These are phyloP conservation scores for Yoshiicerus persimilis DNA, from an alignment of 1,140 invertebrate genomes.

Conservation along the genomic window DNA sequence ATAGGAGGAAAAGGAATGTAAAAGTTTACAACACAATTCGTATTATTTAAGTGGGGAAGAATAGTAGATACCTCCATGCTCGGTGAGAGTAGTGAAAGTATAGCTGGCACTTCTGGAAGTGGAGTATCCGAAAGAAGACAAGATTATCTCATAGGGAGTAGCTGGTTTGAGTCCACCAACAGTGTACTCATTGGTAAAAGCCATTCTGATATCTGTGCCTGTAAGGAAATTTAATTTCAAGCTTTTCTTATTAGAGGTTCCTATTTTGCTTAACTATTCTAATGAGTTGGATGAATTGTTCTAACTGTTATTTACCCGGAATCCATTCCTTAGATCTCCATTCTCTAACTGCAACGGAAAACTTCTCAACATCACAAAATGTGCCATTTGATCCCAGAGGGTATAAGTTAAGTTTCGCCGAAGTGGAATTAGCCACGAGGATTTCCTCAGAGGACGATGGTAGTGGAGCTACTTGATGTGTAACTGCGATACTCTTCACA, in stretches of 20 bases:
- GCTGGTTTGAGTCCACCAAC: conserved; percentile 32
- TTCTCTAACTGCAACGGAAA: conserved; percentile 34
- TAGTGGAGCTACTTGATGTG: conserved; percentile 32
- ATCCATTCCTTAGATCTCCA: conserved; percentile 33
- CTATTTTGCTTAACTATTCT: background rate
- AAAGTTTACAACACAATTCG: too few species aligned
- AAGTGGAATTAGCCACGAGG: conserved; percentile 32
- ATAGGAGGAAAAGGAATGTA: too few species aligned
- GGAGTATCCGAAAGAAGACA: conserved; percentile 41
- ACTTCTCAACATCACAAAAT: conserved; percentile 32
- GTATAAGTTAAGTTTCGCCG: conserved; percentile 38
- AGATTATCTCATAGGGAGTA: conserved; percentile 40
- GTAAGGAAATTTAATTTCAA: background rate
- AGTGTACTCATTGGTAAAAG: conserved; percentile 33
- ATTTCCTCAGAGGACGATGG: conserved; percentile 32
- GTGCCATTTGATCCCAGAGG: conserved; percentile 38
- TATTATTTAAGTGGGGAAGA: background rate
- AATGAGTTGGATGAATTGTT: background rate
- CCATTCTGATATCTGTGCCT: conserved; percentile 4
- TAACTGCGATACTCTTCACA: conserved; percentile 34
- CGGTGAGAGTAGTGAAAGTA: conserved; percentile 37
- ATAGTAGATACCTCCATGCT: conserved; percentile 37
- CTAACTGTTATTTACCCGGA: conserved; percentile 6
- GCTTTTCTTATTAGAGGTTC: background rate
- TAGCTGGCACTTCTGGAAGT: conserved; percentile 30